Evolutionary conservation across 2,888 invertebrate genomes (phyloP).

Genomic region (Cistogaster globosa): DNA sequence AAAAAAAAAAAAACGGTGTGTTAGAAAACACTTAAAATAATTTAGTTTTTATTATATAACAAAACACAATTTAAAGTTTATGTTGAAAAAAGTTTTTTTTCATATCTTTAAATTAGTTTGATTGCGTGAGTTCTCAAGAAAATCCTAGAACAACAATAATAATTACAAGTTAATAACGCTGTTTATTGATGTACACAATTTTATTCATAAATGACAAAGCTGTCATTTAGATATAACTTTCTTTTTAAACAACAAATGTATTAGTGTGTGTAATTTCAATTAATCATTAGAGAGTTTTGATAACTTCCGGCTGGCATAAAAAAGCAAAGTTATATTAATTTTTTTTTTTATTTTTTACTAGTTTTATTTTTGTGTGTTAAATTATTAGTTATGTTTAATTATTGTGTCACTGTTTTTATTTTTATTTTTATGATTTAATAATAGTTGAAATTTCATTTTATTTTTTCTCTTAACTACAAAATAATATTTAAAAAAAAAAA

Average conservation of each 20-base stretch:
- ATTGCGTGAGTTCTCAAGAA: constrained; percentile 16
- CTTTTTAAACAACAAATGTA: not conserved
- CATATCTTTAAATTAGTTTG: not conserved
- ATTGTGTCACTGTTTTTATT: too few relatives aligned
- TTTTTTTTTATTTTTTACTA: too few relatives aligned
- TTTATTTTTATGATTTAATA: too few relatives aligned
- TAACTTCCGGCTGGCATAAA: constrained; percentile 57
- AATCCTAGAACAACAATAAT: not conserved
- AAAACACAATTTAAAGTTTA: constrained; percentile 2
- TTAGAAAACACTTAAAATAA: not conserved
- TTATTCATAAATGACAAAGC: too few relatives aligned
- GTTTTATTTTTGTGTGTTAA: constrained; percentile 1
- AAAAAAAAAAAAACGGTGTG: not conserved
- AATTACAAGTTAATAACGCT: not conserved
- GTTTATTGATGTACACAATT: too few relatives aligned
- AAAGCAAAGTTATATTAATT: not conserved
- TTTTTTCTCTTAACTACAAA: too few relatives aligned
- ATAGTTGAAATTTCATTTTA: too few relatives aligned
- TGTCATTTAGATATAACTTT: not conserved
- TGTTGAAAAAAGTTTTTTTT: not conserved
- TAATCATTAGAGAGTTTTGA: constrained; percentile 15
- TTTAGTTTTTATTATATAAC: not conserved
- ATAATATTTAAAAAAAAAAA: too few relatives aligned
- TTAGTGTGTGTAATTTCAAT: constrained; percentile 1
- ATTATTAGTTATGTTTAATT: too few relatives aligned